phyloP scores from a whole-genome alignment of 1,140 invertebrate genomes.

The Trichonephila inaurata region DNA sequence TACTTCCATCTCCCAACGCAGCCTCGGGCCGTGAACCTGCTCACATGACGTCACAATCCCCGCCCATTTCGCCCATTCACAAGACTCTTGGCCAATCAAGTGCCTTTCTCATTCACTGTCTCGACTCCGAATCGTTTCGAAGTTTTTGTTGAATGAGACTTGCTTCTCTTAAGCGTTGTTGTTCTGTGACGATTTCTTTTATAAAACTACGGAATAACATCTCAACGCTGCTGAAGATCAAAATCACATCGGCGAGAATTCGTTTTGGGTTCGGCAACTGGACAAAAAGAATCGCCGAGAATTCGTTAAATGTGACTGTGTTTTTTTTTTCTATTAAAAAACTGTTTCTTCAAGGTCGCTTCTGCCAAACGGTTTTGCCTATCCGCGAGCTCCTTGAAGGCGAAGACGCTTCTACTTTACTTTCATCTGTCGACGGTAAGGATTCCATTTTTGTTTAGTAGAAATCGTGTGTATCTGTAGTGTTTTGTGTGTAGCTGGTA shows the following conservation, averaged over 20 bases:
- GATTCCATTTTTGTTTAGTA: neutral
- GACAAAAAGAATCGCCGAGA: neutral
- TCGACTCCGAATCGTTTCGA: neutral
- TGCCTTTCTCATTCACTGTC: conserved; percentile 56
- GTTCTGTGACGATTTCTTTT: neutral
- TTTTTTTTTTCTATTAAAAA: neutral
- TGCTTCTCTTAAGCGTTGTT: neutral
- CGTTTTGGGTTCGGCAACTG: neutral
- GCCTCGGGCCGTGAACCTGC: conserved; percentile 64
- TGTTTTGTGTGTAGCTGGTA: neutral
- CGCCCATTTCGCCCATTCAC: conserved; percentile 64
- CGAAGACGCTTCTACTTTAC: neutral
- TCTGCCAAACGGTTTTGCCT: neutral
- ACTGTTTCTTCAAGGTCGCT: conserved; percentile 25
- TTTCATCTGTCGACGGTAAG: conserved; percentile 21
- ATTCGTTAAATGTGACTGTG: conserved; percentile 61
- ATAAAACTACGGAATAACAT: too few species aligned
- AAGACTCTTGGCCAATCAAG: conserved; percentile 43
- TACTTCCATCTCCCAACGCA: neutral
- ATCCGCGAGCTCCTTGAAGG: neutral
- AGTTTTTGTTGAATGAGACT: conserved; percentile 20
- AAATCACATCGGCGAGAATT: neutral
- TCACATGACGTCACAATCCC: conserved; percentile 52
- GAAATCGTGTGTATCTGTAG: neutral
- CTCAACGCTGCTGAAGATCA: too few species aligned